These are phyloP conservation scores for Podiceps cristatus DNA, from an alignment of 2,113 vertebrate genomes.

Conservation along the genomic window DNA sequence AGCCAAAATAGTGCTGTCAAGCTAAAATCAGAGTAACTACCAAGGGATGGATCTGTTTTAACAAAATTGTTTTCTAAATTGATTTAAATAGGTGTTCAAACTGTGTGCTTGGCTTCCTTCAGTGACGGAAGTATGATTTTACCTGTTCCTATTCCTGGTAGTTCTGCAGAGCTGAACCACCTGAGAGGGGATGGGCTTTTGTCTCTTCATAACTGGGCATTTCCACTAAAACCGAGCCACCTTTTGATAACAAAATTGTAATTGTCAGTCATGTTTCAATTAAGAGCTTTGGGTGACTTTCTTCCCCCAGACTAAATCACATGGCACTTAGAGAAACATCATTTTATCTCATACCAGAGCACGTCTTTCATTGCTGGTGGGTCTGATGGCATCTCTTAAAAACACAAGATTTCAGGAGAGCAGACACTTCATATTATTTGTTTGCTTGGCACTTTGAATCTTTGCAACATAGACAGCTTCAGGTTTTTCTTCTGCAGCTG, in stretches of 20 bases:
- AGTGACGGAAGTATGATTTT: neutral
- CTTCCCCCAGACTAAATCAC: neutral
- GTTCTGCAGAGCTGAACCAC: neutral
- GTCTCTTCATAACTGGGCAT: neutral
- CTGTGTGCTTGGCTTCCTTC: neutral
- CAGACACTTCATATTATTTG: neutral
- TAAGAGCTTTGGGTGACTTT: neutral
- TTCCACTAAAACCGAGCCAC: neutral
- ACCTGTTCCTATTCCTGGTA: neutral
- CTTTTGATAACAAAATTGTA: neutral
- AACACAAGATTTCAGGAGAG: neutral
- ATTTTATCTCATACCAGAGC: neutral
- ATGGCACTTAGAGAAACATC: neutral
- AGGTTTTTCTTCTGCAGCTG: neutral
- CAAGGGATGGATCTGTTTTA: neutral
- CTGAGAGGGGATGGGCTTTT: neutral
- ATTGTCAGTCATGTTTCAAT: neutral
- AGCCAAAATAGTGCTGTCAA: neutral
- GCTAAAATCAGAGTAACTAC: neutral
- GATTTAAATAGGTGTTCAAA: conserved; percentile 26
- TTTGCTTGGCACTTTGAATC: neutral
- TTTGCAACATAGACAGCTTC: neutral
- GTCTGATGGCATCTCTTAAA: neutral
- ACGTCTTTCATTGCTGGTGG: neutral
- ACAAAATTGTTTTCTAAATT: neutral